These are phyloP conservation scores for Girardia tigrina DNA, from an alignment of 2,888 invertebrate species.

Conservation along the genomic window DNA sequence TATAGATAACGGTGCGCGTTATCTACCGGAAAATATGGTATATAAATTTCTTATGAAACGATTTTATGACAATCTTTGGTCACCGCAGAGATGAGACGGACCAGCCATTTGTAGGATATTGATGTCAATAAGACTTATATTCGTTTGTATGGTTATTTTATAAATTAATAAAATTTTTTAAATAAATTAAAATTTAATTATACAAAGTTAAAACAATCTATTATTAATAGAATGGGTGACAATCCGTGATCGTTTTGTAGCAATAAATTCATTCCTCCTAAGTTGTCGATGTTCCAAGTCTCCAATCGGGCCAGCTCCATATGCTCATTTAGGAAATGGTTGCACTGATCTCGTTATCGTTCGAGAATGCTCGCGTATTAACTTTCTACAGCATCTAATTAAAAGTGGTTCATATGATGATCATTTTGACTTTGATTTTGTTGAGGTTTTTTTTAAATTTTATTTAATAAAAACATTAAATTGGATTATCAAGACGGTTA, in stretches of 20 bases:
- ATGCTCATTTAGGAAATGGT: conserved; percentile 67
- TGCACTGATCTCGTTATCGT: conserved; percentile 64
- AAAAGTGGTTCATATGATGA: background rate
- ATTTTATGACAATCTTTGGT: too few relatives aligned
- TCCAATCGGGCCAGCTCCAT: conserved; percentile 65
- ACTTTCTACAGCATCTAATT: conserved; percentile 59
- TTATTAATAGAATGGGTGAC: conserved; percentile 24
- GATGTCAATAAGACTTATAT: too few relatives aligned
- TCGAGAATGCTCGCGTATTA: conserved; percentile 60
- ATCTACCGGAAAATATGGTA: too few relatives aligned
- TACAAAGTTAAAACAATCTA: too few relatives aligned
- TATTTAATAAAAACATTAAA: background rate
- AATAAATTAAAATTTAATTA: too few relatives aligned
- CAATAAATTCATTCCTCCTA: conserved; percentile 65
- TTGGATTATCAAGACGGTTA: background rate
- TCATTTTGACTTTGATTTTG: conserved; percentile 18
- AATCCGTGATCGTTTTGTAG: conserved; percentile 56
- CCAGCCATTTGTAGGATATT: too few relatives aligned
- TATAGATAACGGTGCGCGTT: too few relatives aligned
- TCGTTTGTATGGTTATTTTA: too few relatives aligned
- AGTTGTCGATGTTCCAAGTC: conserved; percentile 63
- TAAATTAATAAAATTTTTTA: too few relatives aligned
- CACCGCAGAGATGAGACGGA: too few relatives aligned
- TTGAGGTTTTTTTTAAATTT: background rate
- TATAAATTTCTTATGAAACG: too few relatives aligned